phyloP scores from a whole-genome alignment of 2,888 invertebrate species.

The Epinotia demarniana region DNA sequence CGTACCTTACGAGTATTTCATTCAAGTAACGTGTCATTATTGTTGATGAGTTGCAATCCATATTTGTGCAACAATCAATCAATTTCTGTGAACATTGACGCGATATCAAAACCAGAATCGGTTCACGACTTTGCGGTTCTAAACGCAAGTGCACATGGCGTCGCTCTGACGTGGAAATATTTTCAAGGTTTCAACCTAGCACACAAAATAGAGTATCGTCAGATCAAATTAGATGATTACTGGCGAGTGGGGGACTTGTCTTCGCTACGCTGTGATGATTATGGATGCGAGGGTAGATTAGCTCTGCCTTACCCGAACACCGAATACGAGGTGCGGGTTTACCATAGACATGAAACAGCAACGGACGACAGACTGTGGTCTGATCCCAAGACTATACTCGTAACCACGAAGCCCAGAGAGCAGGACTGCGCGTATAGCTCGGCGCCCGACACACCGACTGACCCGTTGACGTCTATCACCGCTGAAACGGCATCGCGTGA shows the following conservation, averaged over 20 bases:
- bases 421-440: not conserved
- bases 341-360: not conserved
- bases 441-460: not conserved
- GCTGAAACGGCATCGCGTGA: not conserved
- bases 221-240: not conserved
- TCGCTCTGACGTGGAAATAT: not conserved
- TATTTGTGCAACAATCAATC: conserved; percentile 2
- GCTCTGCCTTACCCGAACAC: not conserved
- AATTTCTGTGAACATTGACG: not conserved
- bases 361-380: not conserved
- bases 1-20: not conserved
- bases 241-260: not conserved
- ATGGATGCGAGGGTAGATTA: not conserved
- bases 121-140: not conserved
- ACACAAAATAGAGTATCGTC: not conserved
- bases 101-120: not conserved
- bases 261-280: not conserved
- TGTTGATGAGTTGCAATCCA: not conserved
- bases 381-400: fast-evolving
- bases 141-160: not conserved
- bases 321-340: not conserved
- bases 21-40: not conserved
- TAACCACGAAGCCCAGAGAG: not conserved
- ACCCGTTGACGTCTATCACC: not conserved
- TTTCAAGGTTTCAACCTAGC: not conserved